Evolutionary conservation across 2,113 vertebrate species (phyloP).

Genomic region (Mus musculus): DNA sequence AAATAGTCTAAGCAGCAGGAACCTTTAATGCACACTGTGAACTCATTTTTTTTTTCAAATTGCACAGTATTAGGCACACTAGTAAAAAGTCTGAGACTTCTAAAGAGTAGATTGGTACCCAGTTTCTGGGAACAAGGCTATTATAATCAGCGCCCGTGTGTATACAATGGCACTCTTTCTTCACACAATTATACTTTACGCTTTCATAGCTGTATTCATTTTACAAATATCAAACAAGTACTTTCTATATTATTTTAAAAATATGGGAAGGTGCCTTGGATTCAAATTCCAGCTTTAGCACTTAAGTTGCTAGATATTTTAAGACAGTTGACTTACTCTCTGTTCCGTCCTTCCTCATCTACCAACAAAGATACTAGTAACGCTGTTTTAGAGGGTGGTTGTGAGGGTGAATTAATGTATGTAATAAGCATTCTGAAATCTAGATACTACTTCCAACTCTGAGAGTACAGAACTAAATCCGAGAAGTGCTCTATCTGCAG

Average conservation of each 20-base stretch:
- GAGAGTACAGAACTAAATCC: constrained; percentile 8
- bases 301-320: constrained; percentile 40
- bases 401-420: background rate
- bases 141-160: background rate
- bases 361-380: background rate
- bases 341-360: constrained; percentile 32
- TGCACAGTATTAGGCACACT: background rate
- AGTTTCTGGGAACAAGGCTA: background rate
- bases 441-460: background rate
- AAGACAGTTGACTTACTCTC: constrained; percentile 25
- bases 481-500: background rate
- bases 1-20: constrained; percentile 29
- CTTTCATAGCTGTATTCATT: constrained; percentile 41
- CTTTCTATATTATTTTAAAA: background rate
- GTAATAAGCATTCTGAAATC: background rate
- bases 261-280: background rate
- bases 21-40: background rate
- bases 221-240: constrained; percentile 45
- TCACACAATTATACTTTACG: constrained; percentile 31
- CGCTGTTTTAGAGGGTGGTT: background rate
- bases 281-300: constrained; percentile 15
- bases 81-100: constrained; percentile 23
- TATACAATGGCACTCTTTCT: constrained; percentile 1
- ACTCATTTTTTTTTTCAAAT: constrained; percentile 59
- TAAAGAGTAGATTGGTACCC: background rate